Evolutionary conservation across 2,888 invertebrate genomes (phyloP).

Genomic region (Caenorhabditis becei): DNA sequence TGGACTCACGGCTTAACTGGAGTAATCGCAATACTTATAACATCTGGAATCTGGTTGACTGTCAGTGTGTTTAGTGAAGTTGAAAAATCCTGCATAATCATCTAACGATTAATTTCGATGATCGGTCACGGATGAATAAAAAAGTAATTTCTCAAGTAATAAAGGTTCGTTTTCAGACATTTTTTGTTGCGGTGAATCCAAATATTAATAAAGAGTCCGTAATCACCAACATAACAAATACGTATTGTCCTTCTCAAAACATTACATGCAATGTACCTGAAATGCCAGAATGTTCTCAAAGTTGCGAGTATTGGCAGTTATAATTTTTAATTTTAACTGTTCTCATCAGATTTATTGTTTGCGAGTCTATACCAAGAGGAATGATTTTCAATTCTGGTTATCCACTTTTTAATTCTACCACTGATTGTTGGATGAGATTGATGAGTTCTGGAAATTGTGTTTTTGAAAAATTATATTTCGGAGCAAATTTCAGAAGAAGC

Average conservation of each 20-base stretch:
- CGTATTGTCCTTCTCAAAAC: constrained; percentile 3
- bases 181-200: constrained; percentile 69
- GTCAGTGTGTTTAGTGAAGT: constrained; percentile 44
- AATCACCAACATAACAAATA: constrained; percentile 21
- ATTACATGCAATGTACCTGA: constrained; percentile 41
- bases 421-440: constrained; percentile 71
- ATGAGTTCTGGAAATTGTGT: constrained; percentile 52
- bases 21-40: constrained; percentile 61
- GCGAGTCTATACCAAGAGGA: constrained; percentile 68
- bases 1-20: constrained; percentile 62
- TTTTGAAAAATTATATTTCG: neutral
- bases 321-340: neutral
- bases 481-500: constrained; percentile 86
- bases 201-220: constrained; percentile 21
- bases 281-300: constrained; percentile 63
- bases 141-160: no score
- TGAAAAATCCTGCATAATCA: no score
- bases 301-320: constrained; percentile 67
- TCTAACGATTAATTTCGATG: neutral
- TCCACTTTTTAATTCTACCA: constrained; percentile 63
- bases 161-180: no score
- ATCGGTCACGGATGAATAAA: no score
- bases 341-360: constrained; percentile 64
- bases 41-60: constrained; percentile 70
- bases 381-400: constrained; percentile 62